These are phyloP conservation scores for Parelbella ahira DNA, from an alignment of 2,888 invertebrate genomes.

Conservation along the genomic window DNA sequence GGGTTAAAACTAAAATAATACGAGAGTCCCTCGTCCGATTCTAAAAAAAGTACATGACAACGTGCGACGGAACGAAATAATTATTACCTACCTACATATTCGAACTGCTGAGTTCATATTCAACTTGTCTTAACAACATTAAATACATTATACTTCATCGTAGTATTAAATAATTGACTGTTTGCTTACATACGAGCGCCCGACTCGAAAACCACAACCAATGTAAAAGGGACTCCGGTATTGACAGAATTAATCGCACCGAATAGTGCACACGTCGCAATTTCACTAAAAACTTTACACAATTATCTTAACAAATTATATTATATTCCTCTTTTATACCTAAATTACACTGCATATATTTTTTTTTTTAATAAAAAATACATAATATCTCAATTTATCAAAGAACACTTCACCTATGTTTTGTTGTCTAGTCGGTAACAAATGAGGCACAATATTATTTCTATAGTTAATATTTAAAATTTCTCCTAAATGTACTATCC, in stretches of 20 bases:
- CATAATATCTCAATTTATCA: constrained; percentile 74
- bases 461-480: too few species aligned
- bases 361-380: constrained; percentile 71
- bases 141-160: constrained; percentile 1
- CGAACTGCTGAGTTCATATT: constrained; percentile 14
- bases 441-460: constrained; percentile 73
- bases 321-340: constrained; percentile 71
- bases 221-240: constrained; percentile 20
- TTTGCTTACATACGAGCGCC: constrained; percentile 11
- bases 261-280: constrained; percentile 39
- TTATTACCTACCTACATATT: constrained; percentile 12
- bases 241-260: constrained; percentile 37
- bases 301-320: constrained; percentile 77
- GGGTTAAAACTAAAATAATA: constrained; percentile 33
- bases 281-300: constrained; percentile 56
- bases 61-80: constrained; percentile 7
- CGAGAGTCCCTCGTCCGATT: constrained; percentile 24
- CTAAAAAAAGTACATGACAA: constrained; percentile 6
- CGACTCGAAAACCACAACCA: constrained; percentile 17
- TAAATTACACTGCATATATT: constrained; percentile 75
- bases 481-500: too few species aligned
- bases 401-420: constrained; percentile 70
- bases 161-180: constrained; percentile 24
- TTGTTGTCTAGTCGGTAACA: constrained; percentile 72
- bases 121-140: constrained; percentile 1